Conservation (phyloP, 64 coral and sea anemone species). For the Dendrophyllia cribrosa region DNA sequence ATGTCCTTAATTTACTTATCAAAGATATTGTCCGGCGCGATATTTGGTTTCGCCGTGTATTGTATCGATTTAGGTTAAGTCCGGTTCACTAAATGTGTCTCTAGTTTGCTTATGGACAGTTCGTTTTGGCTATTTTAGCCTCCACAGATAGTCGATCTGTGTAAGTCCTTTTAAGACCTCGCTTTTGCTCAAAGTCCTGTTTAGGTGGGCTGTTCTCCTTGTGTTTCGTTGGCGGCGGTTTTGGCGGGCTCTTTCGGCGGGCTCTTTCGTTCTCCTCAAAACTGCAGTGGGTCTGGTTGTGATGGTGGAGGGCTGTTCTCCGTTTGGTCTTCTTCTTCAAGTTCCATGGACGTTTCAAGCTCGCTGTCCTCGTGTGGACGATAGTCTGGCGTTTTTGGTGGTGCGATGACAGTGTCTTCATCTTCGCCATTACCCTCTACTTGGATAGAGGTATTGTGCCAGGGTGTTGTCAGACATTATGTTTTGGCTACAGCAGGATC, state of each 20-base stretch:
- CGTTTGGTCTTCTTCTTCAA: no score
- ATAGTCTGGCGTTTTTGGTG: background rate
- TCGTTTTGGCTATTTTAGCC: constrained; percentile 1
- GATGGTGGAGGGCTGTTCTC: no score
- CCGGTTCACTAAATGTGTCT: background rate
- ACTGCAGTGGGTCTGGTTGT: no score
- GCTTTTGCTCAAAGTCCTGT: no score
- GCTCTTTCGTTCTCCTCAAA: no score
- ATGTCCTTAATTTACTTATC: background rate
- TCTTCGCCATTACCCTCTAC: background rate
- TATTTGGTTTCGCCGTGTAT: background rate
- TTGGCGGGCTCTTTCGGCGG: no score
- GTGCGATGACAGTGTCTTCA: background rate
- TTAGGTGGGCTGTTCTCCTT: no score
- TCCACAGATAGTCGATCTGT: background rate
- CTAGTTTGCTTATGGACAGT: background rate
- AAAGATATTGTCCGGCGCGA: background rate
- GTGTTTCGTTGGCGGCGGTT: no score
- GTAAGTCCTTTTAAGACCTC: no score
- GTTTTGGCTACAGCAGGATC: no score
- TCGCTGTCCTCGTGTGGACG: no score
- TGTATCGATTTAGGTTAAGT: background rate
- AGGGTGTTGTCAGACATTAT: background rate
- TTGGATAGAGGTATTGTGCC: background rate
- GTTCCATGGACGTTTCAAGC: no score